A percentile compares a stretch with the other conserved stretches of the same genome.
These are phyloP conservation scores for Pseudopipra pipra DNA, from an alignment of 2,113 vertebrate genomes.

Conservation along the genomic window DNA sequence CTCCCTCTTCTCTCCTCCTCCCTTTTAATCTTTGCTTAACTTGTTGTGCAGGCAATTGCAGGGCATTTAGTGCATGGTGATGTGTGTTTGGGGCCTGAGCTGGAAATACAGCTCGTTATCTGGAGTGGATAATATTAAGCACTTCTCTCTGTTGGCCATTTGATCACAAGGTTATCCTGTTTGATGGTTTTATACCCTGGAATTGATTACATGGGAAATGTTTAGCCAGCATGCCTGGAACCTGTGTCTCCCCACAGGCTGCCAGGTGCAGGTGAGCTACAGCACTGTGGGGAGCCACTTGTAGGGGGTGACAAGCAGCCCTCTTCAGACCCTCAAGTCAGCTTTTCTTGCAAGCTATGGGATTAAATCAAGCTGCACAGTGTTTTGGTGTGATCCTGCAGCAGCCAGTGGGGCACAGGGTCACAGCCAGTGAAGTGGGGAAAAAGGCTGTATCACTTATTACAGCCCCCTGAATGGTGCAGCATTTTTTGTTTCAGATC, in stretches of 20 bases:
- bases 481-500: rapidly evolving
- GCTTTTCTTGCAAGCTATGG: background rate
- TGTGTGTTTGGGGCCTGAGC: conserved; percentile 42
- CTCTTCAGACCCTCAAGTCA: background rate
- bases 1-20: background rate
- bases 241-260: background rate
- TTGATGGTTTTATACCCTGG: conserved; percentile 36
- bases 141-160: conserved; percentile 57
- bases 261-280: background rate
- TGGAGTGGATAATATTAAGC: conserved; percentile 60
- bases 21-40: conserved; percentile 47
- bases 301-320: background rate
- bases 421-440: background rate
- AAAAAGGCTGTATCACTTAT: background rate
- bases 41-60: conserved; percentile 15
- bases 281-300: background rate
- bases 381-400: background rate
- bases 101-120: conserved; percentile 53
- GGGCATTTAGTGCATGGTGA: conserved; percentile 9
- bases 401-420: background rate
- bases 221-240: background rate
- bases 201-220: conserved; percentile 55
- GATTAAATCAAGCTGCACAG: background rate
- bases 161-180: conserved; percentile 55
- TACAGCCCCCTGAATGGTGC: rapidly evolving